These are phyloP conservation scores for Geotrupes spiniger DNA, from an alignment of 2,888 invertebrate species.

Conservation along the genomic window DNA sequence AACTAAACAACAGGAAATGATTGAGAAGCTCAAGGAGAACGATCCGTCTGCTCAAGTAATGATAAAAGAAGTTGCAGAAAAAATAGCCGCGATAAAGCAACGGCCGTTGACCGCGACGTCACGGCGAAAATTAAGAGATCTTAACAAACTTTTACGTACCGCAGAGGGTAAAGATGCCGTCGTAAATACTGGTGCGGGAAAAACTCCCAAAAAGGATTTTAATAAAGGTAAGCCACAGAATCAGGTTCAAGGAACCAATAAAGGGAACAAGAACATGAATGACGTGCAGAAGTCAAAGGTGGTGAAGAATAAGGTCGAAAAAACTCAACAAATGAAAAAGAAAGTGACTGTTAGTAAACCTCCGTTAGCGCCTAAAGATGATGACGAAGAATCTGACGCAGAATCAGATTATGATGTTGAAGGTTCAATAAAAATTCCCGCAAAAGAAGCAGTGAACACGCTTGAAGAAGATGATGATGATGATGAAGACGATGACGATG, in stretches of 20 bases:
- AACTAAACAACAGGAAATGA: no score
- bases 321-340: slow-evolving; percentile 9
- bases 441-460: slow-evolving; percentile 15
- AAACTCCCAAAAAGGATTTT: neutral
- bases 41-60: slow-evolving; percentile 3
- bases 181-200: no score
- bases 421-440: slow-evolving; percentile 14
- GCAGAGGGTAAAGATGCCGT: neutral
- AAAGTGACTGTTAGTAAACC: slow-evolving; percentile 9
- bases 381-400: slow-evolving; percentile 16
- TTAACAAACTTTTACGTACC: slow-evolving; percentile 3
- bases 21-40: neutral
- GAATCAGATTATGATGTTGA: slow-evolving; percentile 26
- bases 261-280: neutral
- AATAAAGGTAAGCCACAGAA: no score
- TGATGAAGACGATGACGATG: slow-evolving; percentile 18
- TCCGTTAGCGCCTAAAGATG: slow-evolving; percentile 5
- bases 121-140: slow-evolving; percentile 8
- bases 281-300: neutral
- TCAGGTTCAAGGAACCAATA: neutral
- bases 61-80: slow-evolving; percentile 6
- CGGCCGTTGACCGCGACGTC: neutral
- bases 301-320: slow-evolving; percentile 1
- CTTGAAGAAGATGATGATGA: slow-evolving; percentile 20
- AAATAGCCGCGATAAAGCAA: slow-evolving; percentile 6